phyloP scores from a whole-genome alignment of 1,140 invertebrate species.

The Ridgeia piscesae region DNA sequence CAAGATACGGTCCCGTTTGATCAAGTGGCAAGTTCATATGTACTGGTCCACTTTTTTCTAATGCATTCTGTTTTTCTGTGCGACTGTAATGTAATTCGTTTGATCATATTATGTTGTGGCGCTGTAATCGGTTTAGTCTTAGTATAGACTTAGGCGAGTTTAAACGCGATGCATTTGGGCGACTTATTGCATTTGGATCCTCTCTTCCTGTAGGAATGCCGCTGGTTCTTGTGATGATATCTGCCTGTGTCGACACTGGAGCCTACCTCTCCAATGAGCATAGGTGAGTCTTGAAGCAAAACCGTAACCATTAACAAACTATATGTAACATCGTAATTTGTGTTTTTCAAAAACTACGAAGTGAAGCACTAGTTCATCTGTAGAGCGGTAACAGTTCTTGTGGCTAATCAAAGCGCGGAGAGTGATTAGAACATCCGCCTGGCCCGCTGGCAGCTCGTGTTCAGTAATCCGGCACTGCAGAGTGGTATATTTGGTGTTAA shows the following conservation, averaged over 20 bases:
- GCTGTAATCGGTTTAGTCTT: background rate
- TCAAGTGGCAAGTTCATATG: no score
- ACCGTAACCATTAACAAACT: background rate
- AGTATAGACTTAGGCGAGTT: background rate
- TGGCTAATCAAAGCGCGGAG: no score
- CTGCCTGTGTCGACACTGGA: background rate
- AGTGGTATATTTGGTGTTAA: no score
- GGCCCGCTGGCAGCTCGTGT: no score
- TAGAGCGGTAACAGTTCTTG: no score
- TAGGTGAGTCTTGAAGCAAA: background rate
- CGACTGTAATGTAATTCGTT: background rate
- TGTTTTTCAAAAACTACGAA: no score
- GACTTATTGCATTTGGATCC: background rate
- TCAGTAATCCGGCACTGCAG: no score
- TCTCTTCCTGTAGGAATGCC: slow-evolving; percentile 7
- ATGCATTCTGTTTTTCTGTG: no score
- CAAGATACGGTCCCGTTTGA: no score
- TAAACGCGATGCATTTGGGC: background rate
- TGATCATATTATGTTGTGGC: background rate
- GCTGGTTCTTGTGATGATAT: background rate
- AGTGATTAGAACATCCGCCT: no score
- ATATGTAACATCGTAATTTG: background rate
- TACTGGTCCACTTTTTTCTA: no score
- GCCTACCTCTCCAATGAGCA: background rate
- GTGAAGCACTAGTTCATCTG: no score